Percentiles rank a stretch among this genome's conserved stretches.
Evolutionary conservation across 1,140 invertebrate genomes (phyloP).

Genomic region (Aphidius ervi): DNA sequence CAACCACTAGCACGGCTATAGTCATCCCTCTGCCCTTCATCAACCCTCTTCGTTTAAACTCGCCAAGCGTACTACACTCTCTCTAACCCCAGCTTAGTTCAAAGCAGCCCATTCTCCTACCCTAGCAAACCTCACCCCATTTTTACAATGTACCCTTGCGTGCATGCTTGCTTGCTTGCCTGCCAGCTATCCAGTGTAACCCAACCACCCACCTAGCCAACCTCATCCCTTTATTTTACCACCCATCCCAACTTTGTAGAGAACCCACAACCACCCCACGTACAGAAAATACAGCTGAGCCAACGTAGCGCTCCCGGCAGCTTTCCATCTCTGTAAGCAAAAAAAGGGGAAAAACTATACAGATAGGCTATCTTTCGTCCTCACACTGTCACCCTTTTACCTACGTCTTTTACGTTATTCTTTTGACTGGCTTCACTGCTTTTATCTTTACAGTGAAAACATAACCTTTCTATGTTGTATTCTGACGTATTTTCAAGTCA

Average conservation of each 20-base stretch:
- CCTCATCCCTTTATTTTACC: slow-evolving; percentile 12
- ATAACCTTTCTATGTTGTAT: no score
- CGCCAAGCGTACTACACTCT: slow-evolving; percentile 9
- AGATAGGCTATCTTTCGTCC: slow-evolving; percentile 21
- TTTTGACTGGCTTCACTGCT: no score
- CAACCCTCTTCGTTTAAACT: slow-evolving; percentile 23
- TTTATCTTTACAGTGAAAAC: no score
- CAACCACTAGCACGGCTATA: slow-evolving; percentile 18
- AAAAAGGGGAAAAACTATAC: slow-evolving; percentile 21
- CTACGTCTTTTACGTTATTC: not conserved
- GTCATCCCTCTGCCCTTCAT: slow-evolving; percentile 19
- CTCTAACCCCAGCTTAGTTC: slow-evolving; percentile 32
- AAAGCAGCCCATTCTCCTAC: slow-evolving; percentile 32
- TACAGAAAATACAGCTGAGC: slow-evolving; percentile 34
- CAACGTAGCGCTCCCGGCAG: slow-evolving; percentile 28
- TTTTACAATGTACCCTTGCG: slow-evolving; percentile 26
- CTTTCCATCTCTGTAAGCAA: slow-evolving; percentile 23
- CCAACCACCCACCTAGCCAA: slow-evolving; percentile 5
- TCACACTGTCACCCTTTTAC: slow-evolving; percentile 21
- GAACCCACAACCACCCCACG: slow-evolving; percentile 30
- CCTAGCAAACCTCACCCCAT: slow-evolving; percentile 4
- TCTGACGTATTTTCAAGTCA: no score
- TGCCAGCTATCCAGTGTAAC: slow-evolving; percentile 20
- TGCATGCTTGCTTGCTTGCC: slow-evolving; percentile 18
- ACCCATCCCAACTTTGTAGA: slow-evolving; percentile 20